phyloP scores from a whole-genome alignment of 2,888 invertebrate genomes.

The Tenthredo livida region DNA sequence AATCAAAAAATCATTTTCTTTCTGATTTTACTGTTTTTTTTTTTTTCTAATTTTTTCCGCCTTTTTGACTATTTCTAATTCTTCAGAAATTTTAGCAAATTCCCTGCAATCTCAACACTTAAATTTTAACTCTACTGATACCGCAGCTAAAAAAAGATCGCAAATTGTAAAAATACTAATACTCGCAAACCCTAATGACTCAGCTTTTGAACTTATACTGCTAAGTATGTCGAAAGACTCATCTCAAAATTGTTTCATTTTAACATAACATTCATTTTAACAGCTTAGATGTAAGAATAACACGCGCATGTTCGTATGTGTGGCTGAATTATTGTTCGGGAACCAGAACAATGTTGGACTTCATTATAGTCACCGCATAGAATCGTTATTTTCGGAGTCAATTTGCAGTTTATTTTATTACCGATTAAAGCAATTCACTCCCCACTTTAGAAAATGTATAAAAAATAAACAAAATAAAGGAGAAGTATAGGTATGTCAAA shows the following conservation, averaged over 20 bases:
- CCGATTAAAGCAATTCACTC: not conserved
- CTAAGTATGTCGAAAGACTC: not conserved
- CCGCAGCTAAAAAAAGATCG: not conserved
- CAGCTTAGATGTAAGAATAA: not conserved
- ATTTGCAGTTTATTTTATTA: not conserved
- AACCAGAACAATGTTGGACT: not conserved
- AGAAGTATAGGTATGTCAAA: not conserved
- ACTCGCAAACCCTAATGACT: not conserved
- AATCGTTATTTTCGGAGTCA: not conserved
- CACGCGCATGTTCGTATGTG: not conserved
- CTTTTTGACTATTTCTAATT: not conserved
- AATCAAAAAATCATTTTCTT: not conserved
- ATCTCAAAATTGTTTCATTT: not conserved
- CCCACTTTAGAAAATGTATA: no score
- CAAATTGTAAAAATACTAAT: not conserved
- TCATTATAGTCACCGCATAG: not conserved
- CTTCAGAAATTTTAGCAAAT: not conserved
- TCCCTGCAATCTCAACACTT: not conserved
- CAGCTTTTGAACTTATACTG: not conserved
- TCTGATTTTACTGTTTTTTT: not conserved
- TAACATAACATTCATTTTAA: not conserved
- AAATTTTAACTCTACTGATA: slow-evolving; percentile 22
- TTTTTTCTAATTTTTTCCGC: not conserved
- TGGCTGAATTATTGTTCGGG: not conserved
- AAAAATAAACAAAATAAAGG: no score